Evolutionary conservation across 2,113 vertebrate species (phyloP).

Genomic region (Pyxicephalus adspersus): DNA sequence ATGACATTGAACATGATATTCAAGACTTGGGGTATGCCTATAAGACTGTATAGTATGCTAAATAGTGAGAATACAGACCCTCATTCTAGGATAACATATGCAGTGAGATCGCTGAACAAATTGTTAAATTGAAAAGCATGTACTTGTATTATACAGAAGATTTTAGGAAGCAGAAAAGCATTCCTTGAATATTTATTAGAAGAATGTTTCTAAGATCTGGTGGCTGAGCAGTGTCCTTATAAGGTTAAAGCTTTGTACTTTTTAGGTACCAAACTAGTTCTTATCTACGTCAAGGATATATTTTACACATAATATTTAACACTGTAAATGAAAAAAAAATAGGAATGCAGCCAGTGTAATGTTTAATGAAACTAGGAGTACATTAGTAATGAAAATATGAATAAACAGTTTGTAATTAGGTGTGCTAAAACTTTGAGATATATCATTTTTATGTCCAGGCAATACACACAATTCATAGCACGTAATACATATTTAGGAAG

Average conservation of each 20-base stretch:
- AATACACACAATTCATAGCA: neutral
- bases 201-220: slow-evolving; percentile 34
- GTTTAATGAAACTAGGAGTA: neutral
- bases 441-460: neutral
- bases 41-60: no score
- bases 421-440: neutral
- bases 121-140: slow-evolving; percentile 16
- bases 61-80: no score
- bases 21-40: no score
- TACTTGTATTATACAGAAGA: neutral
- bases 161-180: slow-evolving; percentile 26
- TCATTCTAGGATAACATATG: no score
- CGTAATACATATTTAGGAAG: neutral
- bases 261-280: slow-evolving; percentile 40
- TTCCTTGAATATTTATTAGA: slow-evolving; percentile 43
- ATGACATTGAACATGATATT: no score
- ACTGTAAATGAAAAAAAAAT: slow-evolving; percentile 14
- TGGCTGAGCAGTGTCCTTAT: slow-evolving; percentile 36
- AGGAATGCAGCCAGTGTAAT: neutral
- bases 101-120: no score
- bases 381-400: neutral
- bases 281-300: slow-evolving; percentile 28
- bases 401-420: neutral
- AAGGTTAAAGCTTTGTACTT: slow-evolving; percentile 41
- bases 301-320: slow-evolving; percentile 45